Base-by-base conservation (phyloP, 2,888 invertebrate genomes). In the Heliconius sara region DNA sequence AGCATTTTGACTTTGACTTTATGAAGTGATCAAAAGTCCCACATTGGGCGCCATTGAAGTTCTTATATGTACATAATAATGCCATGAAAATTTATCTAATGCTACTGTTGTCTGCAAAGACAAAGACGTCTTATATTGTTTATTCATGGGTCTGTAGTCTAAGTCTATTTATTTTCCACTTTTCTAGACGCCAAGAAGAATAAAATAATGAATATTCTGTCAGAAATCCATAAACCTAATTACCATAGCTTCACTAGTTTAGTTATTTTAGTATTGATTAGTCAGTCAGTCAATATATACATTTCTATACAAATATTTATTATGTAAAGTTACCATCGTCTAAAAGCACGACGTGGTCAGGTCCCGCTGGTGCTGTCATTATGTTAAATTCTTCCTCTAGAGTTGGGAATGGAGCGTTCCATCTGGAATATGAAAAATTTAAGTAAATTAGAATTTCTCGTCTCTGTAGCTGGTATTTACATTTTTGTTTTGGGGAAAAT, bases 331-430 rank as follows among this genome's bases (percentile, higher is more conserved):
- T 90, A 97, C 97, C 97, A 92, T 98, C 98, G 91, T 98, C 98
- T 93, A 98, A 97, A 84, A 98, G 95, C 77, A 97, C 97, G 83
- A 97, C 96, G 87, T 96, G 96, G 82, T 96, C 96, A 85, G 96
- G 96, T 65, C 96, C 95, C 85, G 96, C 94, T 67, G 96, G 96
- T 60, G 97, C 96, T 76, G 98, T 97, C 95, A 98, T 98, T 96
- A 99, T 98, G 90, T 97, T 98, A 94, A 99, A 99, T 94, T 99
- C 99, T 90, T 99, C 99, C 90, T 99, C 99, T 87, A 98, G 95
- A 77, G 97, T 97, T 85, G 99, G 97, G 95, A 99, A 98, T 77
- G 98, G 97, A 77, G 97, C 96, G 90, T 97, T 98, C 99, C 99
- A 99, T 88, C 98, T 97, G 82, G 95, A 87, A 88, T 68, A 65